Evolutionary conservation across 2,113 vertebrate species (phyloP).

Genomic region (Phalacrocorax brasilianus): DNA sequence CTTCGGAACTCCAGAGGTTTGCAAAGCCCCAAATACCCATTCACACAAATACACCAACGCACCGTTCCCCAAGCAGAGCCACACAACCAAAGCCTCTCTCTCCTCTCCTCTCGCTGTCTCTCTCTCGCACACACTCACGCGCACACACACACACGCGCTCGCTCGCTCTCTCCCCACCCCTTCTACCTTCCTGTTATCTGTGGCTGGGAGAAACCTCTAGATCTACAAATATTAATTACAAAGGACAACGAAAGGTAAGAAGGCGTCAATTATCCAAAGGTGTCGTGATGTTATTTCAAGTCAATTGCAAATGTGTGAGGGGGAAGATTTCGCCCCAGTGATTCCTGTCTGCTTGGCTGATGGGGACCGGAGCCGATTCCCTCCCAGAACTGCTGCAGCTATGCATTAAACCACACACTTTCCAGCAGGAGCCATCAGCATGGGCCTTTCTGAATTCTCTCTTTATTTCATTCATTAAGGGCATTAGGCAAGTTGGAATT

Average conservation of each 20-base stretch:
- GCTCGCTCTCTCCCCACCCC: constrained; percentile 47
- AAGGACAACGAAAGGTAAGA: constrained; percentile 80
- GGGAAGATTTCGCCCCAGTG: constrained; percentile 71
- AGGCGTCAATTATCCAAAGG: constrained; percentile 74
- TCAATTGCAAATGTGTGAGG: constrained; percentile 66
- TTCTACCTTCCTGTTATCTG: constrained; percentile 67
- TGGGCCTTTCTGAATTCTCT: constrained; percentile 71
- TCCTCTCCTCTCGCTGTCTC: constrained; percentile 1
- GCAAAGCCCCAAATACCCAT: constrained; percentile 42
- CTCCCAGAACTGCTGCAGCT: constrained; percentile 70
- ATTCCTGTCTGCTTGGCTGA: constrained; percentile 75
- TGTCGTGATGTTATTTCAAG: constrained; percentile 71
- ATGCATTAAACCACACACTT: constrained; percentile 72
- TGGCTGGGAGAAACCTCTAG: constrained; percentile 71
- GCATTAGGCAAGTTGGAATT: constrained; percentile 59
- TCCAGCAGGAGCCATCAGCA: constrained; percentile 70
- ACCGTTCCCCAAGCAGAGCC: constrained; percentile 26
- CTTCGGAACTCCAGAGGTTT: constrained; percentile 58
- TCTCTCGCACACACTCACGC: constrained; percentile 25
- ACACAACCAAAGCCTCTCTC: constrained; percentile 44
- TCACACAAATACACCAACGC: constrained; percentile 20
- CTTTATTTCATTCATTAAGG: constrained; percentile 69
- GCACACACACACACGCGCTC: not conserved
- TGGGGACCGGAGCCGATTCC: constrained; percentile 64
- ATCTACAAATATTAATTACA: constrained; percentile 76